Evolutionary conservation across 92 coral and sea anemone species (phyloP), one percentile per base, ranked within the genome.

Genomic region (Ricordea florida): DNA sequence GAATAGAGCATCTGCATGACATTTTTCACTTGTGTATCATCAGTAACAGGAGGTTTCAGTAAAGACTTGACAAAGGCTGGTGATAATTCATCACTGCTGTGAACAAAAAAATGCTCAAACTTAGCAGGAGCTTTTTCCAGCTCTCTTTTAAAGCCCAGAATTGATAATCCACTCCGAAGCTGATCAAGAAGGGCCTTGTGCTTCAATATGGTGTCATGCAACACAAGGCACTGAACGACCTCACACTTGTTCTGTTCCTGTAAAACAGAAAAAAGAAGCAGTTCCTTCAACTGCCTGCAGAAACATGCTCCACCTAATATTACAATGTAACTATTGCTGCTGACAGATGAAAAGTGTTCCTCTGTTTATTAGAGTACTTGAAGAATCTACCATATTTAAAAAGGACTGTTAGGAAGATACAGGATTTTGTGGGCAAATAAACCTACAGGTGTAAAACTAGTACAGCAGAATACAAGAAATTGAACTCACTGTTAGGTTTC

Each of bases 21-120:
- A 76, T 69, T 46, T 40, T 58, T 47, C 3, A 60, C 72, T 76
- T 66, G 50, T 1, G 79, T 37, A 49, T 72, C 61, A 67, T 34
- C 49, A 33, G 81, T 13, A 69, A 46, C 73, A 52, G 90, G 82
- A 25, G 74, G 82, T 69, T 44, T 71, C 64, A 85, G 44, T 34
- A 64, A 53, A 23, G 29, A 32, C 59, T 78, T 85, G 4, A 78
- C 65, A 26, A 15, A 79, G 42, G 71, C 79, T 41, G 62, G 24
- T 57, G 84, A 23, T 4, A 83, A 31, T 34, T 68, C 79, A 48
- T 68, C 63, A 32, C 48, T 47, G 47, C 49, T 58, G 58, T 48
- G 74, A 35, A 85, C 86, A 72, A 85, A 85, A n/a, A 62, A 56
- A 51, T 69, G 81, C 55, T 85, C 86, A 79, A 79, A 79, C 69